phyloP scores from a whole-genome alignment of 1,140 invertebrate species.

The Dinoponera quadriceps region DNA sequence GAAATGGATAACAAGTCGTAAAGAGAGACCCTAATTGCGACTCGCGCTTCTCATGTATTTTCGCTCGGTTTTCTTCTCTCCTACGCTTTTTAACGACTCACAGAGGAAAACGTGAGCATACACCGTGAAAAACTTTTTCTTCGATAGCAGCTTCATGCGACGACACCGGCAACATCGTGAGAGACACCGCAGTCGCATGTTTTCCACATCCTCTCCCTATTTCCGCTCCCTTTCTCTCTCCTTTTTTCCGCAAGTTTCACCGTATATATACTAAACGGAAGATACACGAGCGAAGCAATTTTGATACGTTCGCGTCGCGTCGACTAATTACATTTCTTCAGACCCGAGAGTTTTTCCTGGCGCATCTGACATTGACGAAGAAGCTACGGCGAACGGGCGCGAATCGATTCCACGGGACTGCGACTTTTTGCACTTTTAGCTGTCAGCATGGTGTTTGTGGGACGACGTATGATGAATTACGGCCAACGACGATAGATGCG shows the following conservation, averaged over 20 bases:
- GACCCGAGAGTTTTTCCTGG: slow-evolving; percentile 11
- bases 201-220: neutral
- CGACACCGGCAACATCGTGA: neutral
- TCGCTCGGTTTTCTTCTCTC: neutral
- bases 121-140: slow-evolving; percentile 24
- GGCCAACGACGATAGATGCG: slow-evolving; percentile 49
- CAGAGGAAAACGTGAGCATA: neutral
- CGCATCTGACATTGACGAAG: slow-evolving; percentile 16
- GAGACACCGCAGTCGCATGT: neutral
- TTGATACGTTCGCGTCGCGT: slow-evolving; percentile 21
- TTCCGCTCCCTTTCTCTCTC: neutral
- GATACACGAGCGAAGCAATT: slow-evolving; percentile 36
- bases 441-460: slow-evolving; percentile 19
- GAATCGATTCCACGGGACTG: slow-evolving; percentile 47
- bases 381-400: slow-evolving; percentile 1
- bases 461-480: slow-evolving; percentile 51
- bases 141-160: neutral
- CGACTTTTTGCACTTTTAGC: slow-evolving; percentile 55
- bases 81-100: neutral
- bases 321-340: slow-evolving; percentile 52
- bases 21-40: no score
- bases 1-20: no score
- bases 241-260: neutral
- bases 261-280: neutral
- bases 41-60: neutral